Percentiles rank a stretch among this genome's conserved stretches.
phyloP scores from a whole-genome alignment of 2,113 vertebrate species.

The Barbus barbus region DNA sequence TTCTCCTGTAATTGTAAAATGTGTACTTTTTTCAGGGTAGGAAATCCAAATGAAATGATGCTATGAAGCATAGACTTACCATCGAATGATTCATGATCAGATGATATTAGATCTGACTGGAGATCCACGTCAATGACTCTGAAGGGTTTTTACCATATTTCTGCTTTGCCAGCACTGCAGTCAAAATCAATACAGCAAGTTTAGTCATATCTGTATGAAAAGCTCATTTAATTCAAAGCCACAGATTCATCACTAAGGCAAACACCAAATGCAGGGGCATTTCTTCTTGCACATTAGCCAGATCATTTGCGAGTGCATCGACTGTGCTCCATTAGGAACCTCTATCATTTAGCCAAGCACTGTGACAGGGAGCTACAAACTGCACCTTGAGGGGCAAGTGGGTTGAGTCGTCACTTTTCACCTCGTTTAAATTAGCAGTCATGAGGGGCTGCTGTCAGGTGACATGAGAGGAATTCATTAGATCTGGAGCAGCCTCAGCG shows the following conservation, averaged over 20 bases:
- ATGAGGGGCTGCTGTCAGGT: background rate
- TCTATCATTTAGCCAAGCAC: constrained; percentile 6
- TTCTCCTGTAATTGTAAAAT: no score
- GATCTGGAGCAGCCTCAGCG: background rate
- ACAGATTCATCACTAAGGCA: background rate
- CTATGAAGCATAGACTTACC: background rate
- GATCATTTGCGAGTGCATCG: background rate
- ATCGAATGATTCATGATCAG: background rate
- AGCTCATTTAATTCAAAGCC: constrained; percentile 25
- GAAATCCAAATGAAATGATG: background rate
- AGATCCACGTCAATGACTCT: background rate
- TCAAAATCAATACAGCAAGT: constrained; percentile 25
- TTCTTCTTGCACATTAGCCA: background rate
- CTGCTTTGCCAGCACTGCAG: background rate
- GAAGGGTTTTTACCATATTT: constrained; percentile 10
- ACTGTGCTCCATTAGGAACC: constrained; percentile 1
- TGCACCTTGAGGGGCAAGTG: background rate
- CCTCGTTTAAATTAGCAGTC: constrained; percentile 1
- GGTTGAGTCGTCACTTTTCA: background rate
- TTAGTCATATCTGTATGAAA: constrained; percentile 21
- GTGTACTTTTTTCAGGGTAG: no score
- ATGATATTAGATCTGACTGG: background rate
- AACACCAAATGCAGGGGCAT: background rate
- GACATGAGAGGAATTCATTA: constrained; percentile 12
- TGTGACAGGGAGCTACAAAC: constrained; percentile 2